Percentiles rank a stretch among this genome's conserved stretches.
Evolutionary conservation across 2,797 vertebrate species (phyloP).

Genomic region (Cryptoblepharus egeriae): DNA sequence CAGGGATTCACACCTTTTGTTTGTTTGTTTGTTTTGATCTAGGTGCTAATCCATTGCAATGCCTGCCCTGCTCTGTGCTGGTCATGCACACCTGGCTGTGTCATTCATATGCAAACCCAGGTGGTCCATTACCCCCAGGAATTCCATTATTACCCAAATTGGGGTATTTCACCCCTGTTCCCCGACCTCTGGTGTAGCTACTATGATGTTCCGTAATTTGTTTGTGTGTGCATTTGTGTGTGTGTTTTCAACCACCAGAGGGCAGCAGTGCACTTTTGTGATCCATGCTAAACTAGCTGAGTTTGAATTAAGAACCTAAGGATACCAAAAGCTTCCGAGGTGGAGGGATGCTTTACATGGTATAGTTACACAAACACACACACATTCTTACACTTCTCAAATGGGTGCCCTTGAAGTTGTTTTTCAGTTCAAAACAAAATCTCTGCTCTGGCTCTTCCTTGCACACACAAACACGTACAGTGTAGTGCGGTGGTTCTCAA

Average conservation of each 20-base stretch:
- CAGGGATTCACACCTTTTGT: no score
- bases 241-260: not conserved
- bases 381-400: not conserved
- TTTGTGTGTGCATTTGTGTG: not conserved
- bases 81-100: no score
- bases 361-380: not conserved
- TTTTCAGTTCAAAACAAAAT: not conserved
- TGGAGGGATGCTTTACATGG: not conserved
- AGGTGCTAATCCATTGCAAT: no score
- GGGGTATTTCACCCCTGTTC: no score
- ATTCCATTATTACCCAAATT: no score
- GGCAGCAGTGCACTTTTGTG: not conserved
- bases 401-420: not conserved
- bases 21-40: no score
- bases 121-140: no score
- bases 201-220: not conserved
- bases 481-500: no score
- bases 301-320: not conserved
- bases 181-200: no score
- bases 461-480: slow-evolving; percentile 11
- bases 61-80: no score
- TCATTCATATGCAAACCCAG: no score
- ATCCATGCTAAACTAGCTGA: not conserved
- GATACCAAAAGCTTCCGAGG: not conserved
- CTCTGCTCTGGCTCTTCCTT: not conserved